Base-by-base conservation (phyloP, 2,797 vertebrate genomes). In the Xerus rutilus region DNA sequence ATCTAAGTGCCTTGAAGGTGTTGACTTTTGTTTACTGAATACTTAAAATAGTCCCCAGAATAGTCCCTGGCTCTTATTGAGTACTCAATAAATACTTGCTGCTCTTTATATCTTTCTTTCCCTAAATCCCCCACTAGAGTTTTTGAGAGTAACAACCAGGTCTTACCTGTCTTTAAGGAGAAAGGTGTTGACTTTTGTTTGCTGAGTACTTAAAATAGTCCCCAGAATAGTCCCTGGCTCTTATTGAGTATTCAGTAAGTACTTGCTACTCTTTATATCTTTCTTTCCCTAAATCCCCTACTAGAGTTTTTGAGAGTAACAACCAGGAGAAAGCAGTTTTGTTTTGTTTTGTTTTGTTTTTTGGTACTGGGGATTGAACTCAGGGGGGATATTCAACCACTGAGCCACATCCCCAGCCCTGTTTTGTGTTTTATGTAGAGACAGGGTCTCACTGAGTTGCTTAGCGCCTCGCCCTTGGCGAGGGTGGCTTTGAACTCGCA, bases 121-220 rank as follows among this genome's bases (percentile, higher is more conserved):
- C 47, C 21, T 92, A 85, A 88, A 62, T 79, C 45, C 18, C 54
- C 67, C 43, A 20, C 13, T 87, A 67, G 52, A 79, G 9, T 85
- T 95, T 67, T 91, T 86, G 32, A 69, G n/a, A 67, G 20, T 82
- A 86, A 73, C 13, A 88, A 81, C 20, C 14, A 70, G 86, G 47
- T 65, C 59, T 82, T 85, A 91, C 32, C 52, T 54, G 20, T 90
- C 39, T 94, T 92, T 89, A 67, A 82, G 30, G 89, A 87, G 45
- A 57, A 47, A 65, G 18, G 20, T 94, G 49, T 89, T 83, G 65
- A 74, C 21, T 72, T 65, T 52, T 82, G 65, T 91, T 94, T 79
- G 85, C 47, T 54, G 9, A 86, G 15, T 87, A 43, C 81, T 73
- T 92, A 14, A 59, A 74, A 25, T 64, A 74, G 81, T 72, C 3